phyloP scores from a whole-genome alignment of 2,113 vertebrate species.

The Callocephalon fimbriatum region DNA sequence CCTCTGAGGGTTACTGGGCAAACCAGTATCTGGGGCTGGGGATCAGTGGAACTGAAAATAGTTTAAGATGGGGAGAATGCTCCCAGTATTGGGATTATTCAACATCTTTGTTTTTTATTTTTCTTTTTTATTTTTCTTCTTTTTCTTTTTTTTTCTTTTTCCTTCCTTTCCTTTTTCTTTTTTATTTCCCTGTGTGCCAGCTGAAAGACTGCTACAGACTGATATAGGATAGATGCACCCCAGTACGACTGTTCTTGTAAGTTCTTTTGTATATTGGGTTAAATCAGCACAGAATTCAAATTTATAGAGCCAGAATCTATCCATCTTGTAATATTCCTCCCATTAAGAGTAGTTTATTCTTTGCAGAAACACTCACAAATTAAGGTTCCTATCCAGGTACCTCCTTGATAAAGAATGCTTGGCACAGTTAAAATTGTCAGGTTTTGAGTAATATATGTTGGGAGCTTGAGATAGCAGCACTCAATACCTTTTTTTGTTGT shows the following conservation, averaged over 20 bases:
- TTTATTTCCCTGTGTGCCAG: background rate
- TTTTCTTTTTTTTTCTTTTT: background rate
- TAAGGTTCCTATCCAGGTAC: constrained; percentile 50
- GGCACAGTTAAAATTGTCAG: constrained; percentile 58
- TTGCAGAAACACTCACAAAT: constrained; percentile 50
- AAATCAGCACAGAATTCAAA: background rate
- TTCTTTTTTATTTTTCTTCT: background rate
- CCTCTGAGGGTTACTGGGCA: background rate
- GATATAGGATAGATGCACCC: background rate
- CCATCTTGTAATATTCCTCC: background rate
- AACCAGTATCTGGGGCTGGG: background rate
- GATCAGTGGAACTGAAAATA: background rate
- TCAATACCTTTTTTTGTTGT: background rate
- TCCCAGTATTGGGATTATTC: background rate
- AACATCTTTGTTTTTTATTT: background rate
- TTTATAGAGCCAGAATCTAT: background rate
- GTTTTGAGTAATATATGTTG: constrained; percentile 58
- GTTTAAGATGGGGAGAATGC: background rate
- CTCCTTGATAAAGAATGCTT: constrained; percentile 75
- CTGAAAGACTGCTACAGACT: background rate
- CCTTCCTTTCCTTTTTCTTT: background rate
- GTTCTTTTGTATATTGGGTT: background rate
- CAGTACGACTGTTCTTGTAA: background rate
- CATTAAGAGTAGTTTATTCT: constrained; percentile 55
- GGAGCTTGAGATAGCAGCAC: constrained; percentile 53